Conservation (phyloP, 2,797 vertebrate species). For the Melopsittacus undulatus region DNA sequence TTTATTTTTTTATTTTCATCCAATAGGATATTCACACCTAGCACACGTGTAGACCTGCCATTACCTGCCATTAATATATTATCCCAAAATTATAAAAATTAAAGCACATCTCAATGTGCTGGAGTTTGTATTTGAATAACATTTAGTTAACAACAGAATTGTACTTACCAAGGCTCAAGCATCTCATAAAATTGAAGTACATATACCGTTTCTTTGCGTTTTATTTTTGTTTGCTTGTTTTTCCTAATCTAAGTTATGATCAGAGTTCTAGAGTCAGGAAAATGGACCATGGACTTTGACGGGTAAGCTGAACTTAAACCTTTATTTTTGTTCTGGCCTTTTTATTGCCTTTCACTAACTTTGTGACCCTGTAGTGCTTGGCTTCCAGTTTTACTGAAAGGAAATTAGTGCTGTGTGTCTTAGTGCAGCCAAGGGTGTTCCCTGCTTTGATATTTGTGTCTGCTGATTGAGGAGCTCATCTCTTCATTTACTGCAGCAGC, state of each 20-base stretch:
- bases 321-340: neutral
- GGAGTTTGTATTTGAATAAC: neutral
- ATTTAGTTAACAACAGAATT: neutral
- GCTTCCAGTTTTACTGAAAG: neutral
- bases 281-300: neutral
- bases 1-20: neutral
- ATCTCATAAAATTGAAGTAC: neutral
- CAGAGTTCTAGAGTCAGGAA: neutral
- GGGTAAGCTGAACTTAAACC: neutral
- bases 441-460: neutral
- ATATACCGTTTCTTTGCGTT: fast-evolving
- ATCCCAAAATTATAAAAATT: neutral
- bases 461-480: neutral
- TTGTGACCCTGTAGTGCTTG: neutral
- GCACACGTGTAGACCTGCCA: neutral
- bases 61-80: neutral
- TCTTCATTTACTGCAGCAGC: neutral
- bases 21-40: neutral
- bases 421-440: neutral
- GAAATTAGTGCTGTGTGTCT: neutral
- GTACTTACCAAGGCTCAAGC: neutral
- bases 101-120: neutral
- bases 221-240: neutral
- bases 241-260: neutral
- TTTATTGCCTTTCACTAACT: neutral